Conservation (phyloP, 2,888 invertebrate species). For the Nipponacmea schrenckii region DNA sequence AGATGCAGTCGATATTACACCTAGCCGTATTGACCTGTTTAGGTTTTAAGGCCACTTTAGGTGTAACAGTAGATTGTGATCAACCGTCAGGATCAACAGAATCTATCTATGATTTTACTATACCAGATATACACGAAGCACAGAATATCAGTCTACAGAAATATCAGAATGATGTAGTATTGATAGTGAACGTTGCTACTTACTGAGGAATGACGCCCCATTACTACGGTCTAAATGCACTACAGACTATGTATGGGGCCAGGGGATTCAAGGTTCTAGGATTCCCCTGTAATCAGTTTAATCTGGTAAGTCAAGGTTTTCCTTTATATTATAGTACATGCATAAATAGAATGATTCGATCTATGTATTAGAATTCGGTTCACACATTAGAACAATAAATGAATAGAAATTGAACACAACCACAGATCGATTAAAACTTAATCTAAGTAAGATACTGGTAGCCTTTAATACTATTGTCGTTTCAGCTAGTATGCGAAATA, state of each 20-base stretch:
- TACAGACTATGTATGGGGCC: conserved; percentile 63
- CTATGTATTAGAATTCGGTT: no score
- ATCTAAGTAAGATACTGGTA: no score
- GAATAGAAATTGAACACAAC: no score
- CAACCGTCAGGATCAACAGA: conserved; percentile 17
- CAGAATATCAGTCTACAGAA: conserved; percentile 34
- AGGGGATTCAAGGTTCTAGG: conserved; percentile 66
- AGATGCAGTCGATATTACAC: neutral
- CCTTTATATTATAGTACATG: no score
- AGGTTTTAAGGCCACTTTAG: neutral
- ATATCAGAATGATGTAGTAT: conserved; percentile 49
- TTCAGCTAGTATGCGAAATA: no score
- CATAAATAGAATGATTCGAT: no score
- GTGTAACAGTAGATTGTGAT: conserved; percentile 9
- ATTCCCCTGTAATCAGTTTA: conserved; percentile 70
- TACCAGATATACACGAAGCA: conserved; percentile 34
- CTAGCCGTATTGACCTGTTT: neutral
- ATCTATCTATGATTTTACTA: conserved; percentile 36
- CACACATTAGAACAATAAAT: no score
- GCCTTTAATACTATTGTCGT: no score
- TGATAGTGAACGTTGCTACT: conserved; percentile 70
- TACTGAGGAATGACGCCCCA: conserved; percentile 70
- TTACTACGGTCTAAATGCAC: conserved; percentile 70
- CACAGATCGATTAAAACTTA: no score
- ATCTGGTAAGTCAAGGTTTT: conserved; percentile 47